Evolutionary conservation across 2,888 invertebrate genomes (phyloP).

Genomic region (Hanleya hanleyi): DNA sequence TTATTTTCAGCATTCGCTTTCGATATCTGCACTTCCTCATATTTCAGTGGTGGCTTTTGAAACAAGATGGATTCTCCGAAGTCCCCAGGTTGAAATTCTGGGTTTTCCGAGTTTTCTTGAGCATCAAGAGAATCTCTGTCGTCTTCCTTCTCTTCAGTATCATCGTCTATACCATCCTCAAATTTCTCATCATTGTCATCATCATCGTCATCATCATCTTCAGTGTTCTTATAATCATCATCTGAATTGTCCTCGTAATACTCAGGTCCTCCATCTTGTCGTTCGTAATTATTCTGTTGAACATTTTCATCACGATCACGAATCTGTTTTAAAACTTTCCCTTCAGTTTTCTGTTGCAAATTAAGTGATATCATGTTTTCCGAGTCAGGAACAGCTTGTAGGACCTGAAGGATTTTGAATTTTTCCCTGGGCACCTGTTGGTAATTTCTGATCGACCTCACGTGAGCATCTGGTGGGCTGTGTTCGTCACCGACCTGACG

Average conservation of each 20-base stretch:
- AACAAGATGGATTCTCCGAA: background rate
- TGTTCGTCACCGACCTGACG: background rate
- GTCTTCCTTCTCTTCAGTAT: background rate
- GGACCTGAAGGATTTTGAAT: background rate
- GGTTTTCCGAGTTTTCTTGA: background rate
- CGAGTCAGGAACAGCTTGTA: background rate
- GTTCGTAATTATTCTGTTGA: background rate
- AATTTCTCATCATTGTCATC: background rate
- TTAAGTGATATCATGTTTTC: background rate
- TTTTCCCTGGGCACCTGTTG: background rate
- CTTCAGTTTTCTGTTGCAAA: background rate
- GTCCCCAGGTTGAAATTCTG: slow-evolving; percentile 4
- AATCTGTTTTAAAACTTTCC: background rate
- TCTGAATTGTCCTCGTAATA: background rate
- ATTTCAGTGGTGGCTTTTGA: background rate
- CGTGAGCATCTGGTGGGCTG: background rate
- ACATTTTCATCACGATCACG: background rate
- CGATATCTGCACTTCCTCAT: background rate
- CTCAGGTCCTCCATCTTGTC: background rate
- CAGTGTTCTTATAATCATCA: background rate
- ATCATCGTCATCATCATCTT: background rate
- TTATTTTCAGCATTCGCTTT: background rate
- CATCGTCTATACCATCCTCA: background rate
- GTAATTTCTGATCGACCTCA: background rate
- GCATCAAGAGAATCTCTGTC: too few species aligned